Conservation (phyloP, 2,888 invertebrate genomes). For the Lasiommata megera region DNA sequence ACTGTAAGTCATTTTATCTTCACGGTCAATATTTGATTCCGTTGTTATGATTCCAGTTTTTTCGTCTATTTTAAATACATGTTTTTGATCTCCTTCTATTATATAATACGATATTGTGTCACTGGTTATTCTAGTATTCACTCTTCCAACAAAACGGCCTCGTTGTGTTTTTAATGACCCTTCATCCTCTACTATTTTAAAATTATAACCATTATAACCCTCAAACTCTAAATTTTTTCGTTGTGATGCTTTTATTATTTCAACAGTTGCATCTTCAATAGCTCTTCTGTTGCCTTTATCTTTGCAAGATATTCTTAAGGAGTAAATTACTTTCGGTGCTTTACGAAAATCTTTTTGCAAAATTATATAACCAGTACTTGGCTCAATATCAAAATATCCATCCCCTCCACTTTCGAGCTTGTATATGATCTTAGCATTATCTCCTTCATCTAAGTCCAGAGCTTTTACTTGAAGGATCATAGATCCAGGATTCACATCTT, state of each 20-base stretch:
- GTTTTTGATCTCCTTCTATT: conserved; percentile 88
- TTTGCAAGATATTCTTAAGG: conserved; percentile 88
- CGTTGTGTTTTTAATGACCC: conserved; percentile 81
- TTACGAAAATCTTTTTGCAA: conserved; percentile 84
- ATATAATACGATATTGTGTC: conserved; percentile 88
- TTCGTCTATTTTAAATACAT: conserved; percentile 90
- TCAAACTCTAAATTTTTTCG: conserved; percentile 89
- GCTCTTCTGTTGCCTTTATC: conserved; percentile 90
- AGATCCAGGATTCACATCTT: conserved; percentile 84
- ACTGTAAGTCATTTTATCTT: conserved; percentile 88
- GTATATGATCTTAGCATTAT: conserved; percentile 91
- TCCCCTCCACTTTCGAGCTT: conserved; percentile 90
- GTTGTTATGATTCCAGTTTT: conserved; percentile 89
- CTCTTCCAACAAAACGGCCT: conserved; percentile 89
- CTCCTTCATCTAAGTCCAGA: conserved; percentile 92
- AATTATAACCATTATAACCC: conserved; percentile 88
- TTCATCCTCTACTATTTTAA: conserved; percentile 91
- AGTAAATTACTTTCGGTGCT: conserved; percentile 85
- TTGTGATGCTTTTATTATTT: conserved; percentile 88
- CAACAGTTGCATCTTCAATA: conserved; percentile 88
- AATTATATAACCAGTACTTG: conserved; percentile 87
- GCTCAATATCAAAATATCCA: conserved; percentile 90
- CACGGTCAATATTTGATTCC: conserved; percentile 90
- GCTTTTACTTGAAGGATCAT: conserved; percentile 89
- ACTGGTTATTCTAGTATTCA: conserved; percentile 83